These are phyloP conservation scores for Pongo abelii DNA, from an alignment of 2,113 vertebrate species.

Conservation along the genomic window DNA sequence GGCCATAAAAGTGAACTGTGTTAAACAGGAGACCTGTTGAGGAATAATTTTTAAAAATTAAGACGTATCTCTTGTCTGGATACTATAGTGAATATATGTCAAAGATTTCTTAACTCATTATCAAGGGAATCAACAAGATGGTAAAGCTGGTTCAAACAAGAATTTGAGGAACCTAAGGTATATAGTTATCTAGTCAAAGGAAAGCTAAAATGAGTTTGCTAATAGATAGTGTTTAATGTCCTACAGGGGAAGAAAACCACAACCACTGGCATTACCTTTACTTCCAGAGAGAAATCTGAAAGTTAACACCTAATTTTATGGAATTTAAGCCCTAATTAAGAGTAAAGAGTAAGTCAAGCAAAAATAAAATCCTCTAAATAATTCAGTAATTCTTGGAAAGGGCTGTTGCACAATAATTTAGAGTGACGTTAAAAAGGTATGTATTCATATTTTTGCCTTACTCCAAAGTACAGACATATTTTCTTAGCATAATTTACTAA, in stretches of 20 bases:
- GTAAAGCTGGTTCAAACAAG: background rate
- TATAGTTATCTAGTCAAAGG: background rate
- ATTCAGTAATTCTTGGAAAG: background rate
- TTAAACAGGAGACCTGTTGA: background rate
- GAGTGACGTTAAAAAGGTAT: background rate
- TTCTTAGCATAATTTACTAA: background rate
- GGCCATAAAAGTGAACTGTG: background rate
- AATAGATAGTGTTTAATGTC: background rate
- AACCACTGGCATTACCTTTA: background rate
- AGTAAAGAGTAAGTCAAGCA: background rate
- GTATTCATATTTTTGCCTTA: background rate
- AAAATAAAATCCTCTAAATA: background rate
- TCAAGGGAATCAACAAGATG: background rate
- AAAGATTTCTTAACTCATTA: background rate
- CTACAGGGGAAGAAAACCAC: background rate
- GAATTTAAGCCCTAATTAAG: background rate
- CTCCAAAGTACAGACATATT: slow-evolving; percentile 20
- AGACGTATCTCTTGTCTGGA: background rate
- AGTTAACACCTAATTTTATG: background rate
- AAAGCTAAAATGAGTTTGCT: background rate
- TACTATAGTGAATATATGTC: background rate
- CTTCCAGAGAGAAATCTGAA: background rate
- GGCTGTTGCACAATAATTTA: background rate
- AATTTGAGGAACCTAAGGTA: background rate
- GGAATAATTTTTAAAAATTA: background rate